These are phyloP conservation scores for Sussaba pulchella DNA, from an alignment of 2,888 invertebrate genomes.

Conservation along the genomic window DNA sequence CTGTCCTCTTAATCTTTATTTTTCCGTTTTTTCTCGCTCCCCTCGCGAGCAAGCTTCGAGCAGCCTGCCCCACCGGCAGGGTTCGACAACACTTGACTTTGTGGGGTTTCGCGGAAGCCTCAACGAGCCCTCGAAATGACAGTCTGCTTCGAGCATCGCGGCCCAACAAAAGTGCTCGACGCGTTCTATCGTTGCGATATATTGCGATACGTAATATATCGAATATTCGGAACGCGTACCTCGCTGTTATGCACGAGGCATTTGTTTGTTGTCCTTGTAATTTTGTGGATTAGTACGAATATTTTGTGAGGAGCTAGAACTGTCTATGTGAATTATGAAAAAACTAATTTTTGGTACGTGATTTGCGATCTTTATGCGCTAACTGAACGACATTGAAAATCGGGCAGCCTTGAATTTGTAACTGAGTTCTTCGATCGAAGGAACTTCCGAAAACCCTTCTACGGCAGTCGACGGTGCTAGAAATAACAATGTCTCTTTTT, in stretches of 20 bases:
- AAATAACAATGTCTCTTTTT: neutral
- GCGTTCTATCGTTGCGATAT: slow-evolving; percentile 31
- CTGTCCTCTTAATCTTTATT: slow-evolving; percentile 13
- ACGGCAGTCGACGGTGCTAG: no score
- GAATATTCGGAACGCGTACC: neutral
- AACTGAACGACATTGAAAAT: neutral
- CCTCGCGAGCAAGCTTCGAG: slow-evolving; percentile 33
- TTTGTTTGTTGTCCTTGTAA: neutral
- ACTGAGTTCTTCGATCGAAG: neutral
- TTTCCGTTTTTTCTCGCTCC: slow-evolving; percentile 27
- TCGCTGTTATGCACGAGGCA: slow-evolving; percentile 5
- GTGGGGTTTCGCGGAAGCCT: slow-evolving; percentile 80
- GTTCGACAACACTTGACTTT: slow-evolving; percentile 81
- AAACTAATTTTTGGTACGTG: slow-evolving; percentile 55
- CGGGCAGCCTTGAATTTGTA: neutral
- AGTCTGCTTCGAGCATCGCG: slow-evolving; percentile 74
- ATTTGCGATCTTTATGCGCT: neutral
- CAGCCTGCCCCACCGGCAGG: slow-evolving; percentile 52
- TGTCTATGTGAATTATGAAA: slow-evolving; percentile 33
- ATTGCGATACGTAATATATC: slow-evolving; percentile 35
- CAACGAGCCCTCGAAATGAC: slow-evolving; percentile 74
- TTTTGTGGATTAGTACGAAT: slow-evolving; percentile 10
- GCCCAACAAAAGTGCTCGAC: slow-evolving; percentile 52
- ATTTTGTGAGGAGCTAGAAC: slow-evolving; percentile 2
- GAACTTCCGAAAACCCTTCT: no score